These are phyloP conservation scores for Scomber colias DNA, from an alignment of 2,113 vertebrate genomes.

Conservation along the genomic window DNA sequence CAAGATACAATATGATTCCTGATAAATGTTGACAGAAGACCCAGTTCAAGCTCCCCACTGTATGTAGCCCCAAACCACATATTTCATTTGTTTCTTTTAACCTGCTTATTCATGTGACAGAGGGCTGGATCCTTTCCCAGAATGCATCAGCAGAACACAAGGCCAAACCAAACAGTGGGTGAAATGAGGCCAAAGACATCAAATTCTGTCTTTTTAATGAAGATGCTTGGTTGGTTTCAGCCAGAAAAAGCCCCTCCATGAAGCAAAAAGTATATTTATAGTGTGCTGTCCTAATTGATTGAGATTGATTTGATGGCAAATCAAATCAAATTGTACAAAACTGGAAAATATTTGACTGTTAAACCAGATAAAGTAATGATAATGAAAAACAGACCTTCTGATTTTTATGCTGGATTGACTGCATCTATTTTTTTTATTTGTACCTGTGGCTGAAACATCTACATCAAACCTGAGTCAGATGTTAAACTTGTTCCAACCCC, in stretches of 20 bases:
- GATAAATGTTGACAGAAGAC: background rate
- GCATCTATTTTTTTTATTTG: background rate
- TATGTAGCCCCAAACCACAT: background rate
- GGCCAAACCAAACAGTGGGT: constrained; percentile 8
- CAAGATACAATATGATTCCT: background rate
- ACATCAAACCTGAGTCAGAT: constrained; percentile 17
- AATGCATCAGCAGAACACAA: constrained; percentile 23
- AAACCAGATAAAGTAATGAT: background rate
- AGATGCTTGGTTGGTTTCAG: too few species aligned
- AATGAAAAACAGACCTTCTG: background rate
- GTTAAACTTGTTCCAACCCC: background rate
- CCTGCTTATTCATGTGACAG: background rate
- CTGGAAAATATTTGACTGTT: background rate
- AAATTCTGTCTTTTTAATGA: too few species aligned
- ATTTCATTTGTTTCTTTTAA: background rate
- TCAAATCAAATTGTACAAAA: background rate
- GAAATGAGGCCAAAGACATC: background rate
- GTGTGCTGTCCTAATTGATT: too few species aligned
- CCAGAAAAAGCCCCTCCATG: too few species aligned
- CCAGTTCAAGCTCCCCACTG: background rate
- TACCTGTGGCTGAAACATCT: background rate
- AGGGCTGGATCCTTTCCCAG: constrained; percentile 21
- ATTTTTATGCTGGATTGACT: background rate
- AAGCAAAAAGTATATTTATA: background rate
- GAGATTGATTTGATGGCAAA: background rate